Evolutionary conservation across 2,113 vertebrate species (phyloP).

Genomic region (Polyodon spathula): DNA sequence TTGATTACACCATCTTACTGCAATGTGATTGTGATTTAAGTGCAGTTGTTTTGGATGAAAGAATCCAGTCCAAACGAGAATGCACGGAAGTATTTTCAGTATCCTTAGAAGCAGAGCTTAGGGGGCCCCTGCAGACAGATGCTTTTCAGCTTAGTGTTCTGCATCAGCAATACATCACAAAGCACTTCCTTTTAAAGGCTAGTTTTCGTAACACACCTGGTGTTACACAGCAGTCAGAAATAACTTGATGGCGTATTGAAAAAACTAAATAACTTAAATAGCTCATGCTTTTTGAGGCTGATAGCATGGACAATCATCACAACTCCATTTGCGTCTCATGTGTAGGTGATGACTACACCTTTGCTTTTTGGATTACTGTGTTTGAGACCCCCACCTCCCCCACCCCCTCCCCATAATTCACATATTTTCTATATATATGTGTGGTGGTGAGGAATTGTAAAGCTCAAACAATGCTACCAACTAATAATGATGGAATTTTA

Average conservation of each 20-base stretch:
- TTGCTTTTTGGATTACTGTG: too few relatives aligned
- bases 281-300: background rate
- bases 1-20: too few relatives aligned
- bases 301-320: background rate
- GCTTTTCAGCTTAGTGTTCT: slow-evolving; percentile 3
- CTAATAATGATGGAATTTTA: too few relatives aligned
- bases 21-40: too few relatives aligned
- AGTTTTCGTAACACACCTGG: background rate
- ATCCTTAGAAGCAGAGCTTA: background rate
- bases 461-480: too few relatives aligned
- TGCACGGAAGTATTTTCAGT: background rate
- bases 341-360: background rate
- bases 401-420: too few relatives aligned
- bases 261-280: background rate
- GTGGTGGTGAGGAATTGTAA: too few relatives aligned
- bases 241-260: background rate
- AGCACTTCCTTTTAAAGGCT: background rate
- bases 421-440: too few relatives aligned
- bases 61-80: background rate
- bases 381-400: too few relatives aligned
- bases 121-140: background rate
- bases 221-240: background rate
- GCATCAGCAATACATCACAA: background rate
- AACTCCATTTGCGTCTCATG: slow-evolving; percentile 1
- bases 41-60: too few relatives aligned